phyloP scores from a whole-genome alignment of 2,797 vertebrate species.

The Leontocebus nigricollis region DNA sequence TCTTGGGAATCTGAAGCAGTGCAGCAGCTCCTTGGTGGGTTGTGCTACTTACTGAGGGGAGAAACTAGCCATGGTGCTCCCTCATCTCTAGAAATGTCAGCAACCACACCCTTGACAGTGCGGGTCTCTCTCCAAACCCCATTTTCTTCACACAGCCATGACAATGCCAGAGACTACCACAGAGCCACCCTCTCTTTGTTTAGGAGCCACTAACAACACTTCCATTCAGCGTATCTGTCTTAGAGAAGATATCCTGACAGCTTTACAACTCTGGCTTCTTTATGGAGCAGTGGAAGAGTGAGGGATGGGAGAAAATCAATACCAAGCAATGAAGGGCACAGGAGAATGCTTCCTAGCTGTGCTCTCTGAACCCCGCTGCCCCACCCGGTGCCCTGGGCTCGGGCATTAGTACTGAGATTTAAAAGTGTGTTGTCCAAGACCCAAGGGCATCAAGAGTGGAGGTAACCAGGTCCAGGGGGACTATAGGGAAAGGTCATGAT shows the following conservation, averaged over 20 bases:
- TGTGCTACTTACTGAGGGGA: not conserved
- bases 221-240: conserved; percentile 52
- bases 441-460: not conserved
- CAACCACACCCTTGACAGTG: not conserved
- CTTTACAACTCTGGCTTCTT: conserved; percentile 63
- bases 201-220: conserved; percentile 11
- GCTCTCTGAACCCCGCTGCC: not conserved
- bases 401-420: not conserved
- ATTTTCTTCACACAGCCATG: not conserved
- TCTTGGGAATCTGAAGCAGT: not conserved
- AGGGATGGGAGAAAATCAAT: conserved; percentile 9
- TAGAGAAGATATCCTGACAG: conserved; percentile 50
- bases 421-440: not conserved
- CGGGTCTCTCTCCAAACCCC: not conserved
- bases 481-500: not conserved
- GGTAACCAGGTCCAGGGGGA: not conserved
- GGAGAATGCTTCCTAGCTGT: not conserved
- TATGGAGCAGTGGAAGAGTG: conserved; percentile 23
- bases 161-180: not conserved
- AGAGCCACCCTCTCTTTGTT: conserved; percentile 23
- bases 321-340: not conserved
- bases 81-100: not conserved
- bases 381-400: fast-evolving
- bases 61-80: not conserved
- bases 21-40: not conserved